phyloP scores from a whole-genome alignment of 2,113 vertebrate genomes.

The Astatotilapia flaviijosephi region DNA sequence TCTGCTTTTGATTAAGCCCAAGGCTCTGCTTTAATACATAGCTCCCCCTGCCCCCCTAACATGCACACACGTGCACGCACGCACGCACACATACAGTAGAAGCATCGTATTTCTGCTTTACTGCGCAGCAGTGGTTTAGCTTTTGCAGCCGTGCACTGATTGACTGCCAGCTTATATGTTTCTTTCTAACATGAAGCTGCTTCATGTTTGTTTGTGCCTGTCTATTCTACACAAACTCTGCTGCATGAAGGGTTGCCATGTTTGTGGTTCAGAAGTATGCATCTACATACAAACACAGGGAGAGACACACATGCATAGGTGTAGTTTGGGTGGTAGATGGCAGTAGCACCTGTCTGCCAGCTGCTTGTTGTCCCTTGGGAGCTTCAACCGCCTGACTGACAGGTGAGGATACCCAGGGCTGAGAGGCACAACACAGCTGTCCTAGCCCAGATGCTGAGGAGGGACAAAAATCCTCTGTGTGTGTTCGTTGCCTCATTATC shows the following conservation, averaged over 20 bases:
- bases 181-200: neutral
- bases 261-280: neutral
- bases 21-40: conserved; percentile 31
- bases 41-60: neutral
- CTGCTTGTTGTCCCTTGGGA: conserved; percentile 59
- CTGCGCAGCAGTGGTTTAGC: neutral
- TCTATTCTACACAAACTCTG: neutral
- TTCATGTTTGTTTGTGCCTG: conserved; percentile 12
- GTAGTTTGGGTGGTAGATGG: conserved; percentile 36
- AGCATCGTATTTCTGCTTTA: conserved; percentile 12
- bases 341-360: conserved; percentile 64
- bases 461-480: conserved; percentile 31
- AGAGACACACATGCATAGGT: conserved; percentile 14
- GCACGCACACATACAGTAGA: neutral
- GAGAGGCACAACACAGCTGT: conserved; percentile 65
- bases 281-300: neutral
- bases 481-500: conserved; percentile 23
- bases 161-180: neutral
- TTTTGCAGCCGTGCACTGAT: conserved; percentile 2
- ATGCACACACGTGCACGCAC: neutral
- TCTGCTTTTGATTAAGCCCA: conserved; percentile 67
- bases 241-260: neutral
- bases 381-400: conserved; percentile 59
- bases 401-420: conserved; percentile 57
- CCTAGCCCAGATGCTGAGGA: conserved; percentile 56